phyloP scores from a whole-genome alignment of 2,113 vertebrate genomes.

The Noturus placidus region DNA sequence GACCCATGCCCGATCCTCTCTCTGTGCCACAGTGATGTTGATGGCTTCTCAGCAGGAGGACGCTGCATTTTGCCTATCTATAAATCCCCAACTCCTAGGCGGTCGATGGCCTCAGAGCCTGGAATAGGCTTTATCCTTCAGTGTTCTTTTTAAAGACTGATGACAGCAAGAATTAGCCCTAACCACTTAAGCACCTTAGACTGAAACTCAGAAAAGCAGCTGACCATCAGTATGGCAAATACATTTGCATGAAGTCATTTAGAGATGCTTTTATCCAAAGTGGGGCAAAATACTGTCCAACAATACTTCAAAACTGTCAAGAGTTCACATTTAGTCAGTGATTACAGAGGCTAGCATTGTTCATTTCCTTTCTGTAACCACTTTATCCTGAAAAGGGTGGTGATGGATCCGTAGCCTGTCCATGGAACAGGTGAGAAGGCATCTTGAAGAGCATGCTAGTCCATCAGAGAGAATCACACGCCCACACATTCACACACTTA shows the following conservation, averaged over 20 bases:
- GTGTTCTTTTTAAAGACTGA: conserved; percentile 60
- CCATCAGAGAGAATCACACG: neutral
- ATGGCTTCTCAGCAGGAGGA: conserved; percentile 55
- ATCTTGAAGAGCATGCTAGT: neutral
- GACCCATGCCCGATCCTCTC: conserved; percentile 53
- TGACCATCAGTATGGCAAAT: conserved; percentile 9
- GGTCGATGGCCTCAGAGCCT: conserved; percentile 25
- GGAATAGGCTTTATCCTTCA: conserved; percentile 51
- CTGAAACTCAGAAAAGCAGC: conserved; percentile 45
- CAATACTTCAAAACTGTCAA: neutral
- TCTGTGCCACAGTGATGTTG: conserved; percentile 49
- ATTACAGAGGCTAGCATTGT: neutral
- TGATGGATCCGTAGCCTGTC: neutral
- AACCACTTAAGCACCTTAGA: conserved; percentile 62
- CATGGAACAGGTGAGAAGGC: neutral
- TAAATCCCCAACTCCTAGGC: conserved; percentile 21
- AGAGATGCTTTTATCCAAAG: neutral
- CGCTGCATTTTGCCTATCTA: conserved; percentile 43
- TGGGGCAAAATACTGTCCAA: neutral
- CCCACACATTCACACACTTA: neutral
- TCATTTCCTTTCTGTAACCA: neutral
- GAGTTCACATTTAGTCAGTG: neutral
- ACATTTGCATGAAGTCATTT: neutral
- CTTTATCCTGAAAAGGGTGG: neutral
- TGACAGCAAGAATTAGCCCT: conserved; percentile 55